Conservation (phyloP, 2,888 invertebrate genomes). For the Temnothorax ravouxi region DNA sequence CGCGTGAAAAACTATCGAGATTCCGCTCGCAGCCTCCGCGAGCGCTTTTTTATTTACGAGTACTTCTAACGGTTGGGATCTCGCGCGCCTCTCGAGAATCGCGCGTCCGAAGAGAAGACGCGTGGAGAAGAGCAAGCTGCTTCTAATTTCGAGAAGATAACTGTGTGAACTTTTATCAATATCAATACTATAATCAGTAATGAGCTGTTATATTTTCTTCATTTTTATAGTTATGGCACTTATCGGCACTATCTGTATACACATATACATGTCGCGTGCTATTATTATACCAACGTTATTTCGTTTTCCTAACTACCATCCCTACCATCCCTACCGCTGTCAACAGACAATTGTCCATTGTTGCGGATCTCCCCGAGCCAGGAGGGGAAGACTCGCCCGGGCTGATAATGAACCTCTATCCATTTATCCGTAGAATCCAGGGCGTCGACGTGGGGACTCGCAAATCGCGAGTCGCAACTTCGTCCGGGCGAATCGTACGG, state of each 20-base stretch:
- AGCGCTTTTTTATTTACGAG: neutral
- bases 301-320: neutral
- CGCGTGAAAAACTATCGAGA: neutral
- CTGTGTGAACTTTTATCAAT: neutral
- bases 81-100: neutral
- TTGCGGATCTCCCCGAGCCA: constrained; percentile 12
- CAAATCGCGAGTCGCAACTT: neutral
- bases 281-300: constrained; percentile 15
- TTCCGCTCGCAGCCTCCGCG: neutral
- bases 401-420: constrained; percentile 34
- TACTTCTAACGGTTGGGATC: neutral
- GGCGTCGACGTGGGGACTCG: constrained; percentile 4
- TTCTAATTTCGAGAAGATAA: neutral
- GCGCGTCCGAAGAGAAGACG: neutral
- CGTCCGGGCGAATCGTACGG: constrained; percentile 2
- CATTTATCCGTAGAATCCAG: constrained; percentile 31
- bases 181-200: neutral
- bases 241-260: neutral
- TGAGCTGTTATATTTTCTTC: neutral
- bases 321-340: neutral
- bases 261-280: neutral
- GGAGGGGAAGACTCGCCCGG: neutral
- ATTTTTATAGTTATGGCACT: neutral
- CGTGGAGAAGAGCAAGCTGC: neutral
- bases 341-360: constrained; percentile 39